Percentiles rank a stretch among this genome's conserved stretches.
Conservation (phyloP, 2,888 invertebrate species). For the Desoria tigrina region DNA sequence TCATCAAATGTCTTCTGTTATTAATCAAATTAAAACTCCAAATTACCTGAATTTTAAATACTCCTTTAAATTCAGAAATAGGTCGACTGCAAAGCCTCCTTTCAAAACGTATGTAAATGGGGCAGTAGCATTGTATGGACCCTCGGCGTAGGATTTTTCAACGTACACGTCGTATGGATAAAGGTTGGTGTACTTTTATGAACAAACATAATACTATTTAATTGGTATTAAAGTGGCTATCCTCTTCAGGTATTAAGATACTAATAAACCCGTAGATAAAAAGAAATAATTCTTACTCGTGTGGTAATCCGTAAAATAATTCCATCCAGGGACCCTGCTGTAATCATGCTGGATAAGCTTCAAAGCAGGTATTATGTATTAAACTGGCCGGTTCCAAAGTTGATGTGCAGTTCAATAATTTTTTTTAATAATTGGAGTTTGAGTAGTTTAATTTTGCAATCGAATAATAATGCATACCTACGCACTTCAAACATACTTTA, state of each 20-base stretch:
- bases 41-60: constrained; percentile 39
- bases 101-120: constrained; percentile 19
- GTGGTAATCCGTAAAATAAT: constrained; percentile 18
- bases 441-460: too few relatives aligned
- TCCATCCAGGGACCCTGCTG: constrained; percentile 4
- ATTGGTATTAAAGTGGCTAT: not conserved
- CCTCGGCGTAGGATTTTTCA: not conserved
- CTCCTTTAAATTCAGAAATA: constrained; percentile 32
- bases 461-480: too few relatives aligned
- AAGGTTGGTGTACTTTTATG: constrained; percentile 26
- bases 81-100: constrained; percentile 37
- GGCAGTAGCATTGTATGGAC: not conserved
- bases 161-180: constrained; percentile 33
- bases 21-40: not conserved
- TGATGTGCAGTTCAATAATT: too few relatives aligned
- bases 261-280: not conserved
- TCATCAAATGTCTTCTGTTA: not conserved
- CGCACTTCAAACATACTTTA: too few relatives aligned
- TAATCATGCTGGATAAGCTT: too few relatives aligned
- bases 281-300: constrained; percentile 19
- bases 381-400: too few relatives aligned
- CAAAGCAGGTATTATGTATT: too few relatives aligned
- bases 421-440: too few relatives aligned
- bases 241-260: not conserved
- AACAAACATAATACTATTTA: not conserved